Conservation (phyloP, 2,113 vertebrate genomes). For the Petrocephalus microphthalmus region DNA sequence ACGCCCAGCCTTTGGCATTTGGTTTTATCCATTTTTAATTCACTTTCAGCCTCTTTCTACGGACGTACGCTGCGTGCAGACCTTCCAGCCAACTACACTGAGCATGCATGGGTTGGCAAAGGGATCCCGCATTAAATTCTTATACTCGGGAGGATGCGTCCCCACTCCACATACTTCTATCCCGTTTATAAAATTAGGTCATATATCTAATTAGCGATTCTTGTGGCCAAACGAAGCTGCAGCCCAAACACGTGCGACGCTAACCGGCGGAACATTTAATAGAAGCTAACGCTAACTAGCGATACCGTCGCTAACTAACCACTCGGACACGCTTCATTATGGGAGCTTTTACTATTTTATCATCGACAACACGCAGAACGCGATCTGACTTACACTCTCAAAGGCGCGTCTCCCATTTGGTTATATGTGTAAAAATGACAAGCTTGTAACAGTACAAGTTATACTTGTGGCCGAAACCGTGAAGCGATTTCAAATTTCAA, state of each 20-base stretch:
- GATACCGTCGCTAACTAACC: background rate
- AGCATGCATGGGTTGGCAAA: background rate
- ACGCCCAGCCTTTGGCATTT: background rate
- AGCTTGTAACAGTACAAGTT: background rate
- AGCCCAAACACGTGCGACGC: background rate
- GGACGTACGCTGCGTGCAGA: background rate
- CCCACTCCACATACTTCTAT: background rate
- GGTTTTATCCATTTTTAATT: background rate
- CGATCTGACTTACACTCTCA: conserved; percentile 56
- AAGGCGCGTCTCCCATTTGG: conserved; percentile 53
- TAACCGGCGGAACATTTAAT: background rate
- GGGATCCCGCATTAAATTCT: background rate
- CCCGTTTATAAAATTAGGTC: background rate
- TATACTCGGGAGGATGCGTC: background rate
- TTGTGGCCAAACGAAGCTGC: background rate
- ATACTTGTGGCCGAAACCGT: background rate
- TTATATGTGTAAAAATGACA: background rate
- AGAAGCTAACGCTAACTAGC: background rate
- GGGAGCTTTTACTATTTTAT: background rate
- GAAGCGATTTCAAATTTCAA: background rate
- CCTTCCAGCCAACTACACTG: background rate
- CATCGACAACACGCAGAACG: background rate
- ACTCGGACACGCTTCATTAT: background rate
- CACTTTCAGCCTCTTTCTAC: background rate
- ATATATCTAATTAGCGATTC: background rate